Evolutionary conservation across 2,888 invertebrate genomes (phyloP).

Genomic region (Phymatocera aterrima): DNA sequence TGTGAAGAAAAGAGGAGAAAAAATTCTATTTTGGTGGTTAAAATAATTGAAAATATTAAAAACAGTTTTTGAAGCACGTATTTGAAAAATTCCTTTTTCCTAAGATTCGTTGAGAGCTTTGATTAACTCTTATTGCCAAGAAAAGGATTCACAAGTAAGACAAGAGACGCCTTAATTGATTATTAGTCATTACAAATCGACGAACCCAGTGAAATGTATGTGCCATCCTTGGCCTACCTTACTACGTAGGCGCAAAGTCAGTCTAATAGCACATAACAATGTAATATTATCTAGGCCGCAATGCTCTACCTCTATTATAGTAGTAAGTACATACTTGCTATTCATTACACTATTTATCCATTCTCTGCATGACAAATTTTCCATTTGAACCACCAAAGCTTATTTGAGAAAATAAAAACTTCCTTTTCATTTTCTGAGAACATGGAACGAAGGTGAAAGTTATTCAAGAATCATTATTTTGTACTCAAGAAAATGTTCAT

Average conservation of each 20-base stretch:
- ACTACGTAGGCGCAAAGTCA: slow-evolving; percentile 59
- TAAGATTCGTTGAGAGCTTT: neutral
- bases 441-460: neutral
- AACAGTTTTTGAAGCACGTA: neutral
- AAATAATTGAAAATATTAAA: neutral
- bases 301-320: slow-evolving; percentile 67
- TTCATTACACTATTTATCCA: slow-evolving; percentile 60
- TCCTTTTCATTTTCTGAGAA: slow-evolving; percentile 38
- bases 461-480: slow-evolving; percentile 6
- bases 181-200: slow-evolving; percentile 18
- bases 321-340: no score
- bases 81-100: neutral
- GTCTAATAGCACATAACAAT: slow-evolving; percentile 58
- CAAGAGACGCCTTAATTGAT: neutral
- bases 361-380: slow-evolving; percentile 58
- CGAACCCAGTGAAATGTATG: slow-evolving; percentile 59
- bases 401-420: slow-evolving; percentile 57
- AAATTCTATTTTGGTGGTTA: neutral
- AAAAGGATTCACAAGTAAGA: neutral
- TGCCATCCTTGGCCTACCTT: slow-evolving; percentile 63
- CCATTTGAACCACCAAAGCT: slow-evolving; percentile 60
- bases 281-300: slow-evolving; percentile 66
- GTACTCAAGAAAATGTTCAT: neutral
- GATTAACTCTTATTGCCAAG: neutral
- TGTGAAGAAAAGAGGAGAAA: neutral